phyloP scores from a whole-genome alignment of 2,888 invertebrate genomes.

The Xanthia togata region DNA sequence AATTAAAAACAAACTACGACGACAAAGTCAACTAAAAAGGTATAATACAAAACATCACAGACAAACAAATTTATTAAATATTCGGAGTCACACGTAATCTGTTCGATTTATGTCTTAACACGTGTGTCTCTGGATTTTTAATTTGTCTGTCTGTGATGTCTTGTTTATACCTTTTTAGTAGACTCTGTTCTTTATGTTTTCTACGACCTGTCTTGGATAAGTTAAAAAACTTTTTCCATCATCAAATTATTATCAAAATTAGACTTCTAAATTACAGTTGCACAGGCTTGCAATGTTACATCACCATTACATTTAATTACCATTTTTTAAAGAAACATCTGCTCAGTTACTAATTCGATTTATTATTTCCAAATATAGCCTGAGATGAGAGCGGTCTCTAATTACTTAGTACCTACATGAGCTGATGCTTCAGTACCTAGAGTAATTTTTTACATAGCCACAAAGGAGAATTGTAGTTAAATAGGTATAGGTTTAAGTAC shows the following conservation, averaged over 20 bases:
- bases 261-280: background rate
- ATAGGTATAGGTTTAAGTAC: background rate
- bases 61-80: too few species aligned
- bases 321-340: too few species aligned
- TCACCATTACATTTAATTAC: background rate
- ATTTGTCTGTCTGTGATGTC: too few species aligned
- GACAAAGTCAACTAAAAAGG: too few species aligned
- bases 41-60: too few species aligned
- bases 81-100: too few species aligned
- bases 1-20: too few species aligned
- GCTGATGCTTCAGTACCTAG: background rate
- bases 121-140: too few species aligned
- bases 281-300: background rate
- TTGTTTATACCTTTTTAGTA: too few species aligned
- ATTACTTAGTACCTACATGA: conserved; percentile 2
- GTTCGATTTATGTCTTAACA: too few species aligned
- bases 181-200: background rate
- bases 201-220: background rate
- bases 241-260: background rate
- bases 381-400: background rate
- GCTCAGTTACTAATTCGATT: background rate
- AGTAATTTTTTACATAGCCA: background rate
- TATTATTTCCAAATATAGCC: conserved; percentile 2
- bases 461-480: conserved; percentile 3
- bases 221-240: background rate